phyloP scores from a whole-genome alignment of 1,140 invertebrate genomes.

The Conus betulinus region DNA sequence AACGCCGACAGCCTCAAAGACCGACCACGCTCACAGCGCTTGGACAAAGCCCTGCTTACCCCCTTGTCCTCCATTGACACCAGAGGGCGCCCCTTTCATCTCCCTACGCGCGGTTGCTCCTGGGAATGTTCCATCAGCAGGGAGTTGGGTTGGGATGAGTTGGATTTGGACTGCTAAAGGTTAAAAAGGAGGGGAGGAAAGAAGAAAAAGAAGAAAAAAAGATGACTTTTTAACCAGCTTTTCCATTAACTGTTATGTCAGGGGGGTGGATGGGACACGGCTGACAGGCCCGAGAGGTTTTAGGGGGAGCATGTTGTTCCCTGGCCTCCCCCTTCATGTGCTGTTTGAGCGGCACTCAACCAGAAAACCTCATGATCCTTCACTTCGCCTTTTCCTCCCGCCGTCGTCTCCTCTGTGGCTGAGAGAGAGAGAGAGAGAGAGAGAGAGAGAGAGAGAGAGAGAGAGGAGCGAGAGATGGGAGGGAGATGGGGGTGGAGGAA shows the following conservation, averaged over 20 bases:
- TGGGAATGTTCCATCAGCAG: constrained; percentile 9
- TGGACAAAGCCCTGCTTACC: background rate
- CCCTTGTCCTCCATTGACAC: background rate
- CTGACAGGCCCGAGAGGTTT: background rate
- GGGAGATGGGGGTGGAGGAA: too few species aligned
- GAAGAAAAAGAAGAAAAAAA: background rate
- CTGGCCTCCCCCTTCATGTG: background rate
- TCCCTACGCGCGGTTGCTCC: background rate
- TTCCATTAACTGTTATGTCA: constrained; percentile 7
- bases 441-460: too few species aligned
- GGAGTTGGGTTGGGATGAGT: background rate
- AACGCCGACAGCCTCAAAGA: background rate
- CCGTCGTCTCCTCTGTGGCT: too few species aligned
- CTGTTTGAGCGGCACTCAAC: background rate
- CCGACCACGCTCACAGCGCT: background rate
- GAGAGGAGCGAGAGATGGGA: too few species aligned
- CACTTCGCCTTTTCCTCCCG: too few species aligned
- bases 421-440: too few species aligned
- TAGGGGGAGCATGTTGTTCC: background rate
- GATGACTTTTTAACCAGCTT: background rate
- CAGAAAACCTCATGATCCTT: background rate
- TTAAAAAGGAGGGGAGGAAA: background rate
- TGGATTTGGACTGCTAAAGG: background rate
- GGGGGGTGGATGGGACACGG: background rate
- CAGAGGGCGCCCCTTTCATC: constrained; percentile 2